Evolutionary conservation across 1,140 invertebrate species (phyloP), one percentile per base, ranked within the genome.

Genomic region (Trissolcus basalis): DNA sequence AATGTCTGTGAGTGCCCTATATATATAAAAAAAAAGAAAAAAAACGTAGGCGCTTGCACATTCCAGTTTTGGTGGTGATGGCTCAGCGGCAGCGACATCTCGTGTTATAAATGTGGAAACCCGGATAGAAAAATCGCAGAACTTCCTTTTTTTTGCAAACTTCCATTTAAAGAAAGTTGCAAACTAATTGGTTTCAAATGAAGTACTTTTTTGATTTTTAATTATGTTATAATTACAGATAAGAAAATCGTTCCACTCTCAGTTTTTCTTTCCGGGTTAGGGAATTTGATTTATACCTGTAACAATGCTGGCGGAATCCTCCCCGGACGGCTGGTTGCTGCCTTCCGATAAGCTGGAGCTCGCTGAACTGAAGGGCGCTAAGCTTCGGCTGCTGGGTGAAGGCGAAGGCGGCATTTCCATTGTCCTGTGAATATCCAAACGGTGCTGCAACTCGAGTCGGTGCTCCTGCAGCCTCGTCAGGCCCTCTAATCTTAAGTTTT

Each of bases 261-360:
- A 15, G n/a, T 16, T 50, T 73, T 69, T 64, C 54, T 60, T 35
- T 69, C 60, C 63, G 47, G 71, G 51, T 44, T 56, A 63, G 54
- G 14, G 72, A 72, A 78, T 65, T 53, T 6, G 36, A n/a, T 48
- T 80, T 86, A 86, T 93, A 96, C 95, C 95, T 94, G 94, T 96
- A 81, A 96, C 91, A 84, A 95, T 95, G 90, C 94, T 96, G 79
- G 91, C 91, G 79, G 93, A 94, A 86, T 95, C 94, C 87, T 95
- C 94, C 80, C 94, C 92, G 82, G 91, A 91, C 71, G 92, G 93
- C 79, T 91, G 90, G 80, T 92, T 92, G 85, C 93, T 94, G 80
- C 93, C 92, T 85, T 95, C 94, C 77, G 93, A 94, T 54, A 96
- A 90, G 86, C 94, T 95, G 76, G 94, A 95, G 79, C 94, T 96